Conservation (phyloP, 2,888 invertebrate genomes). For the Meteorus colon region DNA sequence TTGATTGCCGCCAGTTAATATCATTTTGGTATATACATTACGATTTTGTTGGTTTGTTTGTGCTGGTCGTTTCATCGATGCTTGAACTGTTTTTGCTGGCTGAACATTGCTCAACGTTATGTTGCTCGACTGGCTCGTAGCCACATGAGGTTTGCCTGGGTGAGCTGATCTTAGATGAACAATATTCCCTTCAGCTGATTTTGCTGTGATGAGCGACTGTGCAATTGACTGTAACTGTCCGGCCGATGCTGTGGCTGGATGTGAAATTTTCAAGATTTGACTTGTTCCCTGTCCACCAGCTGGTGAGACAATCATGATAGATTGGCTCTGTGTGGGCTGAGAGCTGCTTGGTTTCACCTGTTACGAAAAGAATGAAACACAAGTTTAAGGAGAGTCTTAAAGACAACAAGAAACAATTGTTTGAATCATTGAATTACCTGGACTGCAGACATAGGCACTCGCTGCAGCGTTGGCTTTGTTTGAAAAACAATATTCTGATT, state of each 20-base stretch:
- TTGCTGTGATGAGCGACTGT: slow-evolving; percentile 70
- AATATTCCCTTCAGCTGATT: slow-evolving; percentile 70
- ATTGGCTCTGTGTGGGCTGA: slow-evolving; percentile 68
- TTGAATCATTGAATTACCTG: slow-evolving; percentile 56
- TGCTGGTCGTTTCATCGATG: slow-evolving; percentile 70
- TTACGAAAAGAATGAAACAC: slow-evolving; percentile 21
- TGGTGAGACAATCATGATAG: slow-evolving; percentile 71
- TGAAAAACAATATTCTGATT: slow-evolving; percentile 69
- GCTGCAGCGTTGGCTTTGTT: slow-evolving; percentile 69
- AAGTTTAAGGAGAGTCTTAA: background rate
- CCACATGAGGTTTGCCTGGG: slow-evolving; percentile 62
- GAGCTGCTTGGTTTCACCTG: slow-evolving; percentile 65
- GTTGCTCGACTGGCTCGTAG: slow-evolving; percentile 65
- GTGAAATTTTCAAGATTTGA: slow-evolving; percentile 72
- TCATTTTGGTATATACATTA: slow-evolving; percentile 72
- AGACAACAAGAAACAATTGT: background rate
- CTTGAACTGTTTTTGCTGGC: slow-evolving; percentile 64
- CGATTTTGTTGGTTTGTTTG: slow-evolving; percentile 71
- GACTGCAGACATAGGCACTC: slow-evolving; percentile 66
- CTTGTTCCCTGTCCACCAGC: slow-evolving; percentile 70
- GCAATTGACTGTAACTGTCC: slow-evolving; percentile 70
- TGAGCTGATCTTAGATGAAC: slow-evolving; percentile 69
- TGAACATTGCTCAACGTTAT: slow-evolving; percentile 67
- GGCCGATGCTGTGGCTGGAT: slow-evolving; percentile 68
- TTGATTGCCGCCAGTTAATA: slow-evolving; percentile 68